These are phyloP conservation scores for Trachythela sp. DNA, from an alignment of 64 coral and sea anemone species.

Conservation along the genomic window DNA sequence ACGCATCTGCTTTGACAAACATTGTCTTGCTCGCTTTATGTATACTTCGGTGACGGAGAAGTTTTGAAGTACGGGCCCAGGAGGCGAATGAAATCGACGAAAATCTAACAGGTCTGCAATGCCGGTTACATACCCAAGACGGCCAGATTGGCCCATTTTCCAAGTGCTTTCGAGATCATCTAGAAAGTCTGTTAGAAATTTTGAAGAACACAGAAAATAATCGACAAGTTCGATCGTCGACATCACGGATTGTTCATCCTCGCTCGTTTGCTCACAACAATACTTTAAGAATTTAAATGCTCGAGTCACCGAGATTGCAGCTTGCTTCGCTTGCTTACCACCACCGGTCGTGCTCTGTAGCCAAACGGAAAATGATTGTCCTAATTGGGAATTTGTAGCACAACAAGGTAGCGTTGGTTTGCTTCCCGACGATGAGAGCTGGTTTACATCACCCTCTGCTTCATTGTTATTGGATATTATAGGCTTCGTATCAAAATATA, in stretches of 20 bases:
- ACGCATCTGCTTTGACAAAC: background rate
- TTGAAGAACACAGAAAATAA: conserved; percentile 17
- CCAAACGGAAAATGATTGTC: conserved; percentile 25
- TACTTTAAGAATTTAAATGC: conserved; percentile 49
- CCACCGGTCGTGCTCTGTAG: conserved; percentile 35
- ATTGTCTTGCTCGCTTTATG: background rate
- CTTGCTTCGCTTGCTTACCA: conserved; percentile 30
- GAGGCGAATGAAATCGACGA: background rate
- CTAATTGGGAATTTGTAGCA: background rate
- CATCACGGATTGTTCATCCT: background rate
- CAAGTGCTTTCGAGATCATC: conserved; percentile 19
- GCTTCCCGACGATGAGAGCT: background rate
- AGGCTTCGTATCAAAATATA: conserved; percentile 44
- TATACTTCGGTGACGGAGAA: conserved; percentile 17
- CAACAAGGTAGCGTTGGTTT: conserved; percentile 1
- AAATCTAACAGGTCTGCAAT: conserved; percentile 46
- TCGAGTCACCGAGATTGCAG: conserved; percentile 28
- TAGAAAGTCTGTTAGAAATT: conserved; percentile 34
- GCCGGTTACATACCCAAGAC: conserved; percentile 25
- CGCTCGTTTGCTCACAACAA: conserved; percentile 17
- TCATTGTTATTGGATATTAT: background rate
- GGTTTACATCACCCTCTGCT: background rate
- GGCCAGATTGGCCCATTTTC: conserved; percentile 43
- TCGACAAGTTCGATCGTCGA: conserved; percentile 8
- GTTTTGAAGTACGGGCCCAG: background rate